These are phyloP conservation scores for Drosophila longiperda DNA, from an alignment of 2,888 invertebrate genomes.

Conservation along the genomic window DNA sequence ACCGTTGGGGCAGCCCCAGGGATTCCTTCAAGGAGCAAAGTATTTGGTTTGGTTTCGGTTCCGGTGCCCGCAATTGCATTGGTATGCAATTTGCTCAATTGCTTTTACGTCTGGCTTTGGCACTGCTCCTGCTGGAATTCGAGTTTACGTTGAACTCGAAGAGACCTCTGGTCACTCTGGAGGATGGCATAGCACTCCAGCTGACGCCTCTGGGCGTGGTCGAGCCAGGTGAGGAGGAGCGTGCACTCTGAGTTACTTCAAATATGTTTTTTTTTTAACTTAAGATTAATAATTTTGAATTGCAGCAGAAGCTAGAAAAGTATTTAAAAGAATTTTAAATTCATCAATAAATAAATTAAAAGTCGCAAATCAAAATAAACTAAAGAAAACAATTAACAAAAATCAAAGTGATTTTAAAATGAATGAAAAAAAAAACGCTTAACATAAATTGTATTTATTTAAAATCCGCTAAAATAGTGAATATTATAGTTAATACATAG, in stretches of 20 bases:
- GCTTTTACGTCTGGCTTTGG: slow-evolving; percentile 75
- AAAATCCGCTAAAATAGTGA: slow-evolving; percentile 42
- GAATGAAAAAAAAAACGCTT: not conserved
- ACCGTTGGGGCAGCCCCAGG: slow-evolving; percentile 86
- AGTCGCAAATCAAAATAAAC: not conserved
- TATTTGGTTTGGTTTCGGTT: slow-evolving; percentile 85
- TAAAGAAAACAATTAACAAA: too few species aligned
- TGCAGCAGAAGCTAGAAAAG: not conserved
- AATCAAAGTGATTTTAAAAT: not conserved
- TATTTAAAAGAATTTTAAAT: not conserved
- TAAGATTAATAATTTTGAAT: slow-evolving; percentile 16
- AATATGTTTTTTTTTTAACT: not conserved
- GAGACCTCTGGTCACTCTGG: slow-evolving; percentile 63
- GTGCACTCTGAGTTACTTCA: slow-evolving; percentile 36
- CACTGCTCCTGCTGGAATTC: slow-evolving; percentile 71
- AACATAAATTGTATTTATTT: slow-evolving; percentile 53
- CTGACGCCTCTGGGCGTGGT: slow-evolving; percentile 70
- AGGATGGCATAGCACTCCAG: slow-evolving; percentile 75
- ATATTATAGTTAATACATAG: slow-evolving; percentile 24
- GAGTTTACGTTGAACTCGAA: slow-evolving; percentile 75
- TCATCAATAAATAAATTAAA: not conserved
- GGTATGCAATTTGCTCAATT: slow-evolving; percentile 83
- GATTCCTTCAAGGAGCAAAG: slow-evolving; percentile 84
- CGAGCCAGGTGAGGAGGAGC: slow-evolving; percentile 64
- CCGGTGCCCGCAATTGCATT: slow-evolving; percentile 85